Base-by-base conservation (phyloP, 2,888 invertebrate genomes). In the Agriopis marginaria region DNA sequence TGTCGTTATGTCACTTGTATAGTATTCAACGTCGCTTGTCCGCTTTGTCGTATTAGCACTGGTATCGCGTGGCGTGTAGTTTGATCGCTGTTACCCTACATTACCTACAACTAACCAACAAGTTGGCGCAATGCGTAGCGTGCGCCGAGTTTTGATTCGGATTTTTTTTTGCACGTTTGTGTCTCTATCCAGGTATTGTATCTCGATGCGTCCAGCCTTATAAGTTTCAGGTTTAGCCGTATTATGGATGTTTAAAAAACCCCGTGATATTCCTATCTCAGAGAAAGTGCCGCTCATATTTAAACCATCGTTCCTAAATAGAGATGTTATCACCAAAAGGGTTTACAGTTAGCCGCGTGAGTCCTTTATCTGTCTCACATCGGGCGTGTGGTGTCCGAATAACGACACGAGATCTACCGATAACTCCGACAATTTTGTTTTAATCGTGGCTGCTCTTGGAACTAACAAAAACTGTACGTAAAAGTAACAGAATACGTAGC, bases 311-410 rank as follows among this genome's bases (percentile, higher is more conserved):
- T 73, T 67, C 71, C 68, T 70, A 77, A 80, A 82, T 80, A 79
- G 68, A 86, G 89, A 89, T 89, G 75, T 83, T 85, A 89, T 89
- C 88, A 49, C 68, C 65, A 68, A 75, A 77, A 76, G 75, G 71
- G 67, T 76, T 75, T 81, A 86, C 85, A 81, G 86, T 84, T 86
- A 85, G 67, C 65, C 70, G 75, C 76, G 71, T 75, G 82, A 80
- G 84, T 89, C 89, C 89, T 89, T 83, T 89, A 89, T 88, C 88
- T 55, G 60, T 4, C 7, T 58, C 50, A 53, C 32, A 68, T 87
- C 87, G 77, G 79, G 77, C 71, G 75, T 75, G 80, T 74, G 78
- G 78, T 77, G 80, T 81, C 77, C 78, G 75, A 79, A 60, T 44
- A 47, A 51, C 55, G 81, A 81, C 77, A 78, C 23, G 72, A 82